phyloP scores from a whole-genome alignment of 2,113 vertebrate species.

The Muscicapa adusta region DNA sequence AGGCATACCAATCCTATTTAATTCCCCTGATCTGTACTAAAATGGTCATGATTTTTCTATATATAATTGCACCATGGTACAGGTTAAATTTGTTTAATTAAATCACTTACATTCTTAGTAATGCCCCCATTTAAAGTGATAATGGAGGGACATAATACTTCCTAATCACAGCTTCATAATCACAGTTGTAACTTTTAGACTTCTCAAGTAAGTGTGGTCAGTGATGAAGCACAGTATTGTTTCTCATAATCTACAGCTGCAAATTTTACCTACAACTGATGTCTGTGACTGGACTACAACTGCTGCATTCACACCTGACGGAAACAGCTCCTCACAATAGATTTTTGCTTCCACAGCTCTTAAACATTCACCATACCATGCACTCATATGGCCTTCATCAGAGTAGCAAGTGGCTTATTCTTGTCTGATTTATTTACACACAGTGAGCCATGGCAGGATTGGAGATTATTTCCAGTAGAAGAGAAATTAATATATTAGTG shows the following conservation, averaged over 20 bases:
- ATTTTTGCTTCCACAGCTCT: not conserved
- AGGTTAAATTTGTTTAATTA: not conserved
- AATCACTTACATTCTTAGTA: not conserved
- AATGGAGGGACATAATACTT: not conserved
- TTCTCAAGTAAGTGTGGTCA: not conserved
- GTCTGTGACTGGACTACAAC: not conserved
- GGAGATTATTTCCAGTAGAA: not conserved
- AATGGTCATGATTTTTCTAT: not conserved
- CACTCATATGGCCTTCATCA: not conserved
- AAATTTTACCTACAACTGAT: not conserved
- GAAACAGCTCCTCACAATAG: not conserved
- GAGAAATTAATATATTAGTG: not conserved
- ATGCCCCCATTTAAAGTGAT: not conserved
- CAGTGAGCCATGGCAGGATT: not conserved
- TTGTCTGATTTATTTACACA: not conserved
- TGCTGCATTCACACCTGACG: not conserved
- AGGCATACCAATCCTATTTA: not conserved
- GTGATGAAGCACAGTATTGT: not conserved
- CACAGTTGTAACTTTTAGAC: not conserved
- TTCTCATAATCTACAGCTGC: not conserved
- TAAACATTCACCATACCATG: too few relatives aligned
- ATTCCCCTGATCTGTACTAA: not conserved
- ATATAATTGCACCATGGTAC: not conserved
- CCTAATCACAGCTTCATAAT: not conserved
- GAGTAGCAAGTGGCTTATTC: not conserved